These are phyloP conservation scores for Tringa solitaria DNA, from an alignment of 2,113 vertebrate species.

Conservation along the genomic window DNA sequence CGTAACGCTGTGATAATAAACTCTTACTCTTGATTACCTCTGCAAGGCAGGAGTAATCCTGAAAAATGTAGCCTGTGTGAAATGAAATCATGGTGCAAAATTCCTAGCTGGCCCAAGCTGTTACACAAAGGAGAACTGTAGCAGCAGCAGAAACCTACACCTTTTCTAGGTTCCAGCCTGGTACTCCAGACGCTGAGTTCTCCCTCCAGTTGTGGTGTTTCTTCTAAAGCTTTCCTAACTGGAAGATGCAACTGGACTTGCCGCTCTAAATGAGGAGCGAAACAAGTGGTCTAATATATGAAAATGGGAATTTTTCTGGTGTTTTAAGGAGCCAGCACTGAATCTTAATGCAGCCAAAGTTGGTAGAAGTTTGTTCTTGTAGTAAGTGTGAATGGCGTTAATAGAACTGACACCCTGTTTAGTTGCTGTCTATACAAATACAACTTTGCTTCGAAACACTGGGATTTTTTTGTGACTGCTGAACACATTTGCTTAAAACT, in stretches of 20 bases:
- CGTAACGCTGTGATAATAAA: background rate
- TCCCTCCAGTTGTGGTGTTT: background rate
- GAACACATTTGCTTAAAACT: background rate
- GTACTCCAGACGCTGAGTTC: background rate
- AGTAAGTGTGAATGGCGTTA: background rate
- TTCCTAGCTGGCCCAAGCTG: background rate
- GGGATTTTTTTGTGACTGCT: background rate
- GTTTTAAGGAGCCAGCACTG: background rate
- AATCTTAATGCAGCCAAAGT: background rate
- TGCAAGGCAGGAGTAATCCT: background rate
- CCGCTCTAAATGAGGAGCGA: background rate
- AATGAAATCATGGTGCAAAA: background rate
- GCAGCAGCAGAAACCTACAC: background rate
- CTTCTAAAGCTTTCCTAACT: background rate
- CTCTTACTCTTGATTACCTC: background rate
- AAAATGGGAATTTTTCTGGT: background rate
- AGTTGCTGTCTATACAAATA: background rate
- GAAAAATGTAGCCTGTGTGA: background rate
- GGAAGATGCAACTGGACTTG: background rate
- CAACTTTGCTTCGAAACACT: background rate
- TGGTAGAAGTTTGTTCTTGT: background rate
- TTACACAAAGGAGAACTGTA: background rate
- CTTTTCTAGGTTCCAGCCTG: background rate
- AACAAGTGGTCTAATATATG: background rate
- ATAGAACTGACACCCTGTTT: background rate